phyloP scores from a whole-genome alignment of 1,140 invertebrate genomes.

The Zaprionus vittiger region DNA sequence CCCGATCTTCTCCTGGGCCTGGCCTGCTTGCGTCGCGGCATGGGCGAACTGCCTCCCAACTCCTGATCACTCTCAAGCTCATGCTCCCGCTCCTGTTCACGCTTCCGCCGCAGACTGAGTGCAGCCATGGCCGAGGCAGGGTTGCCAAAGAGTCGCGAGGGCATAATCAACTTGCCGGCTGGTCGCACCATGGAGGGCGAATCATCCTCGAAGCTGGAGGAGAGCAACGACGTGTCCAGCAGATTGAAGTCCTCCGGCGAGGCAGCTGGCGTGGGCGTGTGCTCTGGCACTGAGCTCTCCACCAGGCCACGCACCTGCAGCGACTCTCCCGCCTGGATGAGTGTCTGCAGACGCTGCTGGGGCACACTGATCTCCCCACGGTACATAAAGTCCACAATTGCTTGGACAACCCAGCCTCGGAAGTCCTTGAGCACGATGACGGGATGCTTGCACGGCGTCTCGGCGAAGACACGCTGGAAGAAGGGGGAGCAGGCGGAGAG shows the following conservation, averaged over 20 bases:
- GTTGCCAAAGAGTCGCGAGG: conserved; percentile 66
- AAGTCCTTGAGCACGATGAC: conserved; percentile 96
- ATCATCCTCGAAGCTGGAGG: conserved; percentile 77
- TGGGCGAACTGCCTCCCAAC: conserved; percentile 87
- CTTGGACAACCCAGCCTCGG: conserved; percentile 93
- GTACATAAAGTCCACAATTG: conserved; percentile 96
- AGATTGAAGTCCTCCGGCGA: conserved; percentile 86
- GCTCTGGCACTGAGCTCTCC: conserved; percentile 88
- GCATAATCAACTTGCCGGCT: conserved; percentile 69
- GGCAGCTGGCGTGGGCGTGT: conserved; percentile 87
- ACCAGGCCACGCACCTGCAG: conserved; percentile 92
- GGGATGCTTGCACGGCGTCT: conserved; percentile 96
- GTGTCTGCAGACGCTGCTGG: conserved; percentile 91
- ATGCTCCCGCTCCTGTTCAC: conserved; percentile 75
- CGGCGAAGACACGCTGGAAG: conserved; percentile 94
- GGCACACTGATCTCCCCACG: conserved; percentile 94
- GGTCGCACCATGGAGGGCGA: conserved; percentile 71
- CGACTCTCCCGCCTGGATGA: conserved; percentile 94
- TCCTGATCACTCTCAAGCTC: conserved; percentile 74
- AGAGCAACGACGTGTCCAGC: conserved; percentile 68
- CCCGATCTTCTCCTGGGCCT: conserved; percentile 92
- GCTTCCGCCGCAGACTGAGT: conserved; percentile 72
- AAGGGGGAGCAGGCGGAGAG: conserved; percentile 95
- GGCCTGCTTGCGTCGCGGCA: conserved; percentile 92
- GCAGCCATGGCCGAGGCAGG: conserved; percentile 64